A percentile compares a stretch with the other conserved stretches of the same genome.
Evolutionary conservation across 2,797 vertebrate genomes (phyloP).

Genomic region (Hippocampus kuda): DNA sequence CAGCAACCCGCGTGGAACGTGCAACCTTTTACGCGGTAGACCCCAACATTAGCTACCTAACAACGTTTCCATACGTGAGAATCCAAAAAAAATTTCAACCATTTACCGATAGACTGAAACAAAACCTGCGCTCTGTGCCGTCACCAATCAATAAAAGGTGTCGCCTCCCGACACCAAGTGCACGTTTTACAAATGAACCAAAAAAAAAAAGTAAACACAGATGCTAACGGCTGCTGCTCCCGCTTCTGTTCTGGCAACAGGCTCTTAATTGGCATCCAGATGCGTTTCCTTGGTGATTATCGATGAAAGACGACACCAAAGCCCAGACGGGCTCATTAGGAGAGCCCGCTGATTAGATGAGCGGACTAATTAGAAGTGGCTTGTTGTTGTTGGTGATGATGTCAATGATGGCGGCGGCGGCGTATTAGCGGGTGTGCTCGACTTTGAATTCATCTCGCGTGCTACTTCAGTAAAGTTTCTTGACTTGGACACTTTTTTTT

Average conservation of each 20-base stretch:
- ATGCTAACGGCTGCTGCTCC: neutral
- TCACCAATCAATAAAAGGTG: neutral
- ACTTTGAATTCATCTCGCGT: no score
- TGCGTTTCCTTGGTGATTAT: conserved; percentile 4
- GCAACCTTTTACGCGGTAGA: neutral
- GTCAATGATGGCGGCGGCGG: no score
- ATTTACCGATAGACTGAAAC: no score
- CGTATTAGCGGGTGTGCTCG: no score
- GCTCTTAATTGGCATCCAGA: neutral
- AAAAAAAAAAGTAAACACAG: neutral
- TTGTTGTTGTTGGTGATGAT: neutral
- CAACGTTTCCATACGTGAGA: no score
- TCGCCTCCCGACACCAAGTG: neutral
- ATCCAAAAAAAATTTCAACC: no score
- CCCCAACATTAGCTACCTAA: neutral
- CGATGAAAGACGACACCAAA: conserved; percentile 1
- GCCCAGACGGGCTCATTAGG: neutral
- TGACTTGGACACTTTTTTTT: no score
- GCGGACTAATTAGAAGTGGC: neutral
- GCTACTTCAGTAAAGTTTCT: no score
- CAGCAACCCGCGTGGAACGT: neutral
- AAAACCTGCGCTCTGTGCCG: neutral
- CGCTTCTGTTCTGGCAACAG: neutral
- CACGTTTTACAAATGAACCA: neutral
- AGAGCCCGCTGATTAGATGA: neutral